phyloP scores from a whole-genome alignment of 1,140 invertebrate genomes.

The Chionoecetes opilio region DNA sequence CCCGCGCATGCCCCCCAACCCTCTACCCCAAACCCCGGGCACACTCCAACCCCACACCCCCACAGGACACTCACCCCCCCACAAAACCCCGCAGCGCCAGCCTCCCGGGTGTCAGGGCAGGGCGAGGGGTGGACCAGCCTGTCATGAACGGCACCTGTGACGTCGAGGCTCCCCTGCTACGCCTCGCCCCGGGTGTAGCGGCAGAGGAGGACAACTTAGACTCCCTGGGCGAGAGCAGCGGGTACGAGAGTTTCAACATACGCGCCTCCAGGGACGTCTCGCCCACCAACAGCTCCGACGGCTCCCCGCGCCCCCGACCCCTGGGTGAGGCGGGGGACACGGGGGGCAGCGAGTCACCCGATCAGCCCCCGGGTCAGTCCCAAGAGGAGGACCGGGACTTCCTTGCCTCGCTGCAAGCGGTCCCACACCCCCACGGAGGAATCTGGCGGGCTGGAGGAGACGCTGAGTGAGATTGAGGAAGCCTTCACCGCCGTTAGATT shows the following conservation, averaged over 20 bases:
- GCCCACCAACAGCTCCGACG: constrained; percentile 79
- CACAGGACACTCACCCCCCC: constrained; percentile 12
- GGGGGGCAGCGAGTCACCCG: neutral
- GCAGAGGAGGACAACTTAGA: constrained; percentile 85
- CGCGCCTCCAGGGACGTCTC: constrained; percentile 85
- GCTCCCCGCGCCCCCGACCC: constrained; percentile 38
- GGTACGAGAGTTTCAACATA: constrained; percentile 92
- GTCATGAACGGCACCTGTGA: constrained; percentile 80
- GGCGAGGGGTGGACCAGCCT: constrained; percentile 64
- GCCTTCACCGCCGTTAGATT: constrained; percentile 71
- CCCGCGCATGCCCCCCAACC: constrained; percentile 58
- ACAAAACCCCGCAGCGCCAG: constrained; percentile 52
- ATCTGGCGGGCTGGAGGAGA: constrained; percentile 61
- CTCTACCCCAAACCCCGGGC: constrained; percentile 75
- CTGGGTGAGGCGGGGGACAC: neutral
- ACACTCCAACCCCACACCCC: constrained; percentile 71
- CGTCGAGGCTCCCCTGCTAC: constrained; percentile 62
- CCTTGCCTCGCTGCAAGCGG: constrained; percentile 60
- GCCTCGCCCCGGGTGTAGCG: neutral
- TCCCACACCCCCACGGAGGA: constrained; percentile 62
- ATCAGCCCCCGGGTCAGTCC: too few relatives aligned
- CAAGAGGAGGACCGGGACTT: constrained; percentile 60
- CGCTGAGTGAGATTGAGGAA: constrained; percentile 69
- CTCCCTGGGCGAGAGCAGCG: constrained; percentile 92
- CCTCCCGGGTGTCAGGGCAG: constrained; percentile 51